Base-by-base conservation (phyloP, 2,113 vertebrate species). In the Boulengeromyrus knoepffleri region DNA sequence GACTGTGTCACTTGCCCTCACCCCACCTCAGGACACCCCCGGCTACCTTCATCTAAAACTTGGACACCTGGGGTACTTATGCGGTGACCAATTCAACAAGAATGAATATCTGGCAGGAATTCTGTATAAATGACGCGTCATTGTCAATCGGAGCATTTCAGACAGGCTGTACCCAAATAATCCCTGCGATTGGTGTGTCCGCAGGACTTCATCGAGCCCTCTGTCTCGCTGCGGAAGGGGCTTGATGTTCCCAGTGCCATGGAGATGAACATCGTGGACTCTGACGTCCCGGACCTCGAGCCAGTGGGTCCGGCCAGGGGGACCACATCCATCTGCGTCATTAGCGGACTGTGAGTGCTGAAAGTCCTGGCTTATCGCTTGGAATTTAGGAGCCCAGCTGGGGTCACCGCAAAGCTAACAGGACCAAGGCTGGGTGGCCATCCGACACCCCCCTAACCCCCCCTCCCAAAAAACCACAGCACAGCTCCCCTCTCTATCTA, bases 151-250 rank as follows among this genome's bases (percentile, higher is more conserved):
- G 80, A 46, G 17, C 39, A 42, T 85, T 49, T 85, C 19, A n/a
- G 83, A 46, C 7, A 10, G 83, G 19, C 66, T 5, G 74, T 24
- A 49, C 42, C 52, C 36, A 36, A 45, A 53, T 49, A 27, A n/a
- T n/a, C 89, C 80, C 90, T 91, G 62, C 83, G 70, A 13, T 70
- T 88, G 31, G 52, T 80, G 58, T 80, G 9, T 53, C 53, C 45
- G 42, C 88, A 94, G 93, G 93, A 93, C 42, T 93, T 93, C 56
- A 70, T 92, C 15, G 92, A 93, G 88, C 92, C 93, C 15, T 85
- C 86, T 2, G 66, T 94, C 12, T 89, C 87, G 27, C 80, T 93
- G 49, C 89, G 47, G 50, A 90, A 53, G n/a, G 88, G 47, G 27
- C 21, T 24, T 2, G 91, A 50, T 24, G 83, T 70, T 15, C 58